Evolutionary conservation across 2,113 vertebrate genomes (phyloP).

Genomic region (Theristicus caerulescens): DNA sequence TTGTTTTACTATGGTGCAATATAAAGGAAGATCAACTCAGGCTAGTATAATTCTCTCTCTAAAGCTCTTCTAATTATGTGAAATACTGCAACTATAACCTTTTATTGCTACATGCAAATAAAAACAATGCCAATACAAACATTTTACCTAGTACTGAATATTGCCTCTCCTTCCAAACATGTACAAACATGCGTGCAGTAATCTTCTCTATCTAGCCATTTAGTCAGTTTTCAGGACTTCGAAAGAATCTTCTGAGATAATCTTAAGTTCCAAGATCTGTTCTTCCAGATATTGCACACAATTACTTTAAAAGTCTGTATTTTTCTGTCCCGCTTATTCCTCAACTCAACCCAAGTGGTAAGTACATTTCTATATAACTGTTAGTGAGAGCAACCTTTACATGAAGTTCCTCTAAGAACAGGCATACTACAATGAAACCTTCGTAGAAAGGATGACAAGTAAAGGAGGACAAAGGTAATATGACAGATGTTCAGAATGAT

Average conservation of each 20-base stretch:
- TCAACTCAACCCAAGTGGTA: background rate
- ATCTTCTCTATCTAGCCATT: background rate
- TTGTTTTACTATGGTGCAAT: background rate
- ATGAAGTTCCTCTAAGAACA: background rate
- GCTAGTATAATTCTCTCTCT: background rate
- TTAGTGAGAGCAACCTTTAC: background rate
- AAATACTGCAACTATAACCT: background rate
- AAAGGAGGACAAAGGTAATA: background rate
- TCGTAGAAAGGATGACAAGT: background rate
- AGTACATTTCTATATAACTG: background rate
- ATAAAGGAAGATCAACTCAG: background rate
- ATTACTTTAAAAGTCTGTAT: background rate
- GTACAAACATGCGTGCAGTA: background rate
- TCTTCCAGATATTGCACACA: background rate
- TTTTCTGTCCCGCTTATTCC: background rate
- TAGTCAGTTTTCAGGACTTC: background rate
- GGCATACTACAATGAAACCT: background rate
- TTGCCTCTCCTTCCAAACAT: background rate
- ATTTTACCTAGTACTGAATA: background rate
- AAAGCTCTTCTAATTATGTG: background rate
- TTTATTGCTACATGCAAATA: background rate
- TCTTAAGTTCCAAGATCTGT: background rate
- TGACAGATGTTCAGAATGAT: fast-evolving
- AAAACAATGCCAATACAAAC: background rate
- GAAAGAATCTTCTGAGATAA: background rate